phyloP scores from a whole-genome alignment of 1,140 invertebrate genomes.

The Delia radicum region DNA sequence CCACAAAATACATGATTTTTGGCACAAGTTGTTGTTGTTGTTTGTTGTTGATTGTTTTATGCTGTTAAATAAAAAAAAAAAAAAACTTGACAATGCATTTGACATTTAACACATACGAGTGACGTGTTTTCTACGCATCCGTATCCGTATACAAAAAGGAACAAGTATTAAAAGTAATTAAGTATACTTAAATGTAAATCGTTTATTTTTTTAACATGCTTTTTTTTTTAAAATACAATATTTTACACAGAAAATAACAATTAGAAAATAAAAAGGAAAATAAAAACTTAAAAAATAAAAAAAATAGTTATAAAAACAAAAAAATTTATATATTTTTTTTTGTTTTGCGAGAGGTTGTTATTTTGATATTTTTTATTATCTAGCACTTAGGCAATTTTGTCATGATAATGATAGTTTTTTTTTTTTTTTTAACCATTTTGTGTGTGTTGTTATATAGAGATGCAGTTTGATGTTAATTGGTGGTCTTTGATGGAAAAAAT shows the following conservation, averaged over 20 bases:
- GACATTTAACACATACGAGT: neutral
- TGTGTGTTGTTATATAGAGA: neutral
- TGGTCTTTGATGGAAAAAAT: neutral
- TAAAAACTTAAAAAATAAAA: neutral
- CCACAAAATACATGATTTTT: neutral
- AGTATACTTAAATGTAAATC: slow-evolving; percentile 28
- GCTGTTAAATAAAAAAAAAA: neutral
- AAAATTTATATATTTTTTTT: slow-evolving; percentile 1
- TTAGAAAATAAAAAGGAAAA: slow-evolving; percentile 11
- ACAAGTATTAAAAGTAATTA: neutral
- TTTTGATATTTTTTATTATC: neutral
- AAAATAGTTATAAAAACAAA: neutral
- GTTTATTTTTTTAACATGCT: slow-evolving; percentile 16
- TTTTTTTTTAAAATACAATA: slow-evolving; percentile 20
- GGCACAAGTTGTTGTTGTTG: neutral
- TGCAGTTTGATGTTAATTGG: neutral
- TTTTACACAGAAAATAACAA: slow-evolving; percentile 16
- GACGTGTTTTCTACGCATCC: no score
- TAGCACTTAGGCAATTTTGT: neutral
- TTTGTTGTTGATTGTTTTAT: neutral
- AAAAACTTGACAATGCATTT: neutral
- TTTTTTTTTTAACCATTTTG: neutral
- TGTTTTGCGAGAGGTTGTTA: slow-evolving; percentile 5
- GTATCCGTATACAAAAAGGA: slow-evolving; percentile 3
- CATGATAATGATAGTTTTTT: neutral